These are phyloP conservation scores for Drosophila yakuba DNA, from an alignment of 1,140 invertebrate species.

Conservation along the genomic window DNA sequence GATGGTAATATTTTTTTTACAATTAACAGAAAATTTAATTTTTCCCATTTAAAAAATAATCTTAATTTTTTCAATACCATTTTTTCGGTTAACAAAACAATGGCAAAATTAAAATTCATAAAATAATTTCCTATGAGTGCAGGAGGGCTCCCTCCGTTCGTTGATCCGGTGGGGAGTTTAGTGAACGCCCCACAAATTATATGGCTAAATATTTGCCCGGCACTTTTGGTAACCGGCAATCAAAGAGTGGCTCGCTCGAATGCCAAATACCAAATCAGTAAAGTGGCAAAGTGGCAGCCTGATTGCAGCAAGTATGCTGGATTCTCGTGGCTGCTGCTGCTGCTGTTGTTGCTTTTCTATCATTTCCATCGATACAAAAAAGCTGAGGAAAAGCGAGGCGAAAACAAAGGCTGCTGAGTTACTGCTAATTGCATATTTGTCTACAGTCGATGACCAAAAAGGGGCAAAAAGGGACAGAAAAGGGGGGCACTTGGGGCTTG, in stretches of 20 bases:
- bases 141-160: slow-evolving; percentile 44
- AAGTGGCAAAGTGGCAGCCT: slow-evolving; percentile 67
- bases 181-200: slow-evolving; percentile 71
- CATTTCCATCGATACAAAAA: slow-evolving; percentile 70
- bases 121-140: slow-evolving; percentile 18
- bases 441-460: slow-evolving; percentile 42
- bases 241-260: slow-evolving; percentile 54
- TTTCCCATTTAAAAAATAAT: too few relatives aligned
- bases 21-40: too few relatives aligned
- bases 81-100: neutral
- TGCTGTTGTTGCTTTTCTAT: slow-evolving; percentile 53
- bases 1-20: too few relatives aligned
- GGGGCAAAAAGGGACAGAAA: slow-evolving; percentile 10
- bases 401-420: slow-evolving; percentile 42
- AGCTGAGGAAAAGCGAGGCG: slow-evolving; percentile 35
- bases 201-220: slow-evolving; percentile 73
- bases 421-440: slow-evolving; percentile 80
- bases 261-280: slow-evolving; percentile 57
- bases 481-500: slow-evolving; percentile 7
- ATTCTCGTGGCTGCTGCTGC: slow-evolving; percentile 21
- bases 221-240: slow-evolving; percentile 74
- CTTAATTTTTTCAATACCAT: neutral
- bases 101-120: slow-evolving; percentile 1
- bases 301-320: slow-evolving; percentile 46
- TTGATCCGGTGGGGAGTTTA: slow-evolving; percentile 54